Evolutionary conservation across 2,113 vertebrate genomes (phyloP).

Genomic region (Podilymbus podiceps): DNA sequence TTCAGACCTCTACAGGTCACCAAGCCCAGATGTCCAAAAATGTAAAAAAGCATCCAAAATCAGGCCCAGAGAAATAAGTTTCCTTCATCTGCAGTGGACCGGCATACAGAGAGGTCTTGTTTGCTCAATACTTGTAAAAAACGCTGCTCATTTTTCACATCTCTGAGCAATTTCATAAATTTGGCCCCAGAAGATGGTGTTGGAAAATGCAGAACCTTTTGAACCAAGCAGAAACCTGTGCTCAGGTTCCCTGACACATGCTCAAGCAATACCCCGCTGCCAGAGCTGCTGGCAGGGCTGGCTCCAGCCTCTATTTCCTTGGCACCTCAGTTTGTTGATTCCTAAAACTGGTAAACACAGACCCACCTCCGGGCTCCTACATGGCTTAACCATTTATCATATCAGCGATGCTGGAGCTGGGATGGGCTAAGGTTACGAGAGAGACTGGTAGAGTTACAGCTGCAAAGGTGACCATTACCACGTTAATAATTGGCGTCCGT

Average conservation of each 20-base stretch:
- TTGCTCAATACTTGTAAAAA: neutral
- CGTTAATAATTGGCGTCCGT: neutral
- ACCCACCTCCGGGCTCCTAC: neutral
- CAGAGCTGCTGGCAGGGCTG: neutral
- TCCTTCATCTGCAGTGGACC: neutral
- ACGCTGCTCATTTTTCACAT: neutral
- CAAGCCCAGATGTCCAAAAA: neutral
- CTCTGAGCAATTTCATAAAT: neutral
- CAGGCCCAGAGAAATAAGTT: neutral
- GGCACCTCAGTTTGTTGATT: fast-evolving
- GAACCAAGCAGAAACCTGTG: neutral
- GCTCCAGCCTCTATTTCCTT: neutral
- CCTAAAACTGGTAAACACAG: neutral
- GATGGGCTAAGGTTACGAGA: neutral
- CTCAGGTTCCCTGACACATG: neutral
- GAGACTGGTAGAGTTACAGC: neutral
- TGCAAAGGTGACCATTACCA: fast-evolving
- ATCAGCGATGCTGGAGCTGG: neutral
- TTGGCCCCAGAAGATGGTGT: neutral
- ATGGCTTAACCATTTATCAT: neutral
- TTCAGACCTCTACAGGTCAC: neutral
- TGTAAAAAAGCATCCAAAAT: neutral
- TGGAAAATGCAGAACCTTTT: neutral
- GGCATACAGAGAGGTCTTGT: neutral
- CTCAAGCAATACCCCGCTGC: neutral